Evolutionary conservation across 2,888 invertebrate genomes (phyloP).

Genomic region (Acronicta alni): DNA sequence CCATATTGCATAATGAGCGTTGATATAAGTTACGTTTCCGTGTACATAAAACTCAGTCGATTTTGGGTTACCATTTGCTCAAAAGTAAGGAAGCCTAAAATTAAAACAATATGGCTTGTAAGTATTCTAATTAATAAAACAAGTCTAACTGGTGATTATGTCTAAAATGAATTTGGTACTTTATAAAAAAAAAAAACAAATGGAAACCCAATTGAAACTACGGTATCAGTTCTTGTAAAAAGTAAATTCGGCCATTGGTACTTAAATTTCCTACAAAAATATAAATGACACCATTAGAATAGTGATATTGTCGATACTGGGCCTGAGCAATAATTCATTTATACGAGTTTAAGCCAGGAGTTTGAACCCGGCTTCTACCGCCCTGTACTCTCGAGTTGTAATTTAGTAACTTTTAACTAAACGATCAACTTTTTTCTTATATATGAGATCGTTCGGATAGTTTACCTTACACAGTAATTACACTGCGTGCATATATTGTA

Average conservation of each 20-base stretch:
- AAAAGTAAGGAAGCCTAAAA: slow-evolving; percentile 30
- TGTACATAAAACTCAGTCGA: slow-evolving; percentile 55
- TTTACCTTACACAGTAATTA: slow-evolving; percentile 27
- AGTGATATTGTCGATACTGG: slow-evolving; percentile 1
- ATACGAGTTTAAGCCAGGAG: too few species aligned
- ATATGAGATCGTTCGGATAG: slow-evolving; percentile 44
- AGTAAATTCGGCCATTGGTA: slow-evolving; percentile 25
- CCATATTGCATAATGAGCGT: slow-evolving; percentile 73
- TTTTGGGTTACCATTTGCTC: slow-evolving; percentile 43
- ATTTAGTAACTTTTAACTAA: slow-evolving; percentile 10
- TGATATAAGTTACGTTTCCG: slow-evolving; percentile 56
- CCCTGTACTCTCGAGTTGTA: background rate
- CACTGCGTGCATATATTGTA: slow-evolving; percentile 33
- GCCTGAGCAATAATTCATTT: background rate
- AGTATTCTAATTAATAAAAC: too few species aligned
- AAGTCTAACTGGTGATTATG: too few species aligned
- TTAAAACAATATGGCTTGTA: too few species aligned
- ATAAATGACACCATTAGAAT: slow-evolving; percentile 25
- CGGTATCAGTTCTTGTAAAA: slow-evolving; percentile 25
- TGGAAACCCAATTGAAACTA: slow-evolving; percentile 38
- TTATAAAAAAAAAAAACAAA: background rate
- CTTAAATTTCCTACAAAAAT: slow-evolving; percentile 26
- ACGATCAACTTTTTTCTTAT: slow-evolving; percentile 23
- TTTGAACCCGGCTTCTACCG: too few species aligned
- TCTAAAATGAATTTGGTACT: too few species aligned